A percentile compares a stretch with the other conserved stretches of the same genome.
phyloP scores from a whole-genome alignment of 2,113 vertebrate genomes.

The Glareola pratincola region DNA sequence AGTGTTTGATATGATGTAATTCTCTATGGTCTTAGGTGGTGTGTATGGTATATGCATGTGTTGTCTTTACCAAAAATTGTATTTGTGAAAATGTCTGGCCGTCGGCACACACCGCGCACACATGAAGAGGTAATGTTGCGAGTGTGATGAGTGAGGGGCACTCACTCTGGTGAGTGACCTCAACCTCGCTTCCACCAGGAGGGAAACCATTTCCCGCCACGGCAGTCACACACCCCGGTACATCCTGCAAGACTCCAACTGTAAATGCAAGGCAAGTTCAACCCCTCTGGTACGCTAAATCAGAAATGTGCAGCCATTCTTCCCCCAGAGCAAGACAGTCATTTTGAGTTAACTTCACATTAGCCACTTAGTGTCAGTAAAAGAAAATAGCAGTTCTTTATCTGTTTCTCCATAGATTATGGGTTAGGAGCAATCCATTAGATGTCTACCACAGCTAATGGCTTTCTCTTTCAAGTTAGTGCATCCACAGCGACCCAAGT shows the following conservation, averaged over 20 bases:
- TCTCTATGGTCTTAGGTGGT: background rate
- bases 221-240: background rate
- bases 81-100: background rate
- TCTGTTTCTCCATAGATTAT: background rate
- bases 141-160: background rate
- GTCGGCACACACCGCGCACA: accelerated
- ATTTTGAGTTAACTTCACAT: constrained; percentile 30
- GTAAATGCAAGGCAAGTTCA: background rate
- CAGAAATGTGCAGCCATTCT: constrained; percentile 13
- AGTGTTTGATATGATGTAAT: background rate
- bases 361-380: constrained; percentile 31
- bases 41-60: accelerated
- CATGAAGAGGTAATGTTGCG: background rate
- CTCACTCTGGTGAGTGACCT: background rate
- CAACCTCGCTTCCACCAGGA: background rate
- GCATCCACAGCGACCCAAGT: background rate
- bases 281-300: background rate
- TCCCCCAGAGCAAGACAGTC: constrained; percentile 7
- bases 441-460: background rate
- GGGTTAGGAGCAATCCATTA: background rate
- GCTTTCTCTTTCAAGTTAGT: background rate
- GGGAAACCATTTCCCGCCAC: background rate
- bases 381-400: background rate
- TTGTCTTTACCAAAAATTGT: background rate
- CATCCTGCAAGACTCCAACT: background rate